Conservation (phyloP, 2,797 vertebrate genomes). For the Rallus crepitans region DNA sequence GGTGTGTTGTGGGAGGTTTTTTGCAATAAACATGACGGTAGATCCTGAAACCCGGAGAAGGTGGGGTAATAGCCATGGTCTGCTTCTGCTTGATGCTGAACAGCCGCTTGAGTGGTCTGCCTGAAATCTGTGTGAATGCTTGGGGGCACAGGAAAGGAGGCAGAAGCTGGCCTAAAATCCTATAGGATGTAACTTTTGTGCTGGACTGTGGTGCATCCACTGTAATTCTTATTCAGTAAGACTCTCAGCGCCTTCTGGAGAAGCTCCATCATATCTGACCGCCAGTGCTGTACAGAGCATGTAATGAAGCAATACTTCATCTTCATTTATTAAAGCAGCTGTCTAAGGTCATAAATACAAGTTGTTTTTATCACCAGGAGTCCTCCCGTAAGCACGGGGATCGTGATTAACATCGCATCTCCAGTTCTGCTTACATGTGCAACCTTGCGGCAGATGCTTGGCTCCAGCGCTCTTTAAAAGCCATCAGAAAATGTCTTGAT, state of each 20-base stretch:
- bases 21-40: background rate
- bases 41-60: background rate
- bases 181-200: background rate
- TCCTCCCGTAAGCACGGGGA: background rate
- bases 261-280: background rate
- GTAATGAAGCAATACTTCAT: slow-evolving; percentile 11
- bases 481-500: slow-evolving; percentile 28
- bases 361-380: slow-evolving; percentile 30
- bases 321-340: slow-evolving; percentile 26
- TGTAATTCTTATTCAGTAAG: background rate
- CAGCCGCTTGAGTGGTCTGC: background rate
- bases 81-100: background rate
- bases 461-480: slow-evolving; percentile 28
- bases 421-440: background rate
- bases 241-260: background rate
- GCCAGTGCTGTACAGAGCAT: background rate
- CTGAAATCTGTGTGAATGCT: background rate
- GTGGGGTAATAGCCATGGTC: background rate
- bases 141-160: background rate
- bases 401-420: background rate
- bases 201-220: background rate
- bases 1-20: no score
- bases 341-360: slow-evolving; percentile 28
- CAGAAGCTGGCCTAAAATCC: background rate
- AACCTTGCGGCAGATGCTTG: background rate